A percentile compares a stretch with the other conserved stretches of the same genome.
phyloP scores from a whole-genome alignment of 1,140 invertebrate species.

The Euwallacea fornicatus region DNA sequence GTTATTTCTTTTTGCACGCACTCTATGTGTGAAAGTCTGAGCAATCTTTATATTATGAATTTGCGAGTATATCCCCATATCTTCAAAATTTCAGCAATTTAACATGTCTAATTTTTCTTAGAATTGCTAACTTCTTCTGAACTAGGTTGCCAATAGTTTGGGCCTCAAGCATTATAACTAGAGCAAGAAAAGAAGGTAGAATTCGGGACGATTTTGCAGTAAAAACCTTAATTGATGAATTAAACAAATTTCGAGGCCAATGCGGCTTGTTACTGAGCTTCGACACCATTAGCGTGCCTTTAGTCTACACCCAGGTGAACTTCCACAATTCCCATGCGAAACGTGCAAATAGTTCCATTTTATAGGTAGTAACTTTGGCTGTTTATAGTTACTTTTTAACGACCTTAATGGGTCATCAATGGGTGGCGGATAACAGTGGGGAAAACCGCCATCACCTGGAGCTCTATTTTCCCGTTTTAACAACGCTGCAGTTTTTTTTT shows the following conservation, averaged over 20 bases:
- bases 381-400: constrained; percentile 88
- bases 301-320: constrained; percentile 88
- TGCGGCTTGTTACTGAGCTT: constrained; percentile 82
- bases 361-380: constrained; percentile 85
- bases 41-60: too few species aligned
- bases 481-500: constrained; percentile 80
- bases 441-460: constrained; percentile 60
- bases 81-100: too few species aligned
- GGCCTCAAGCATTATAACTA: constrained; percentile 86
- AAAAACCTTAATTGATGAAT: constrained; percentile 86
- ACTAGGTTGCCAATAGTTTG: constrained; percentile 84
- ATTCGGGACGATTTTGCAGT: constrained; percentile 92
- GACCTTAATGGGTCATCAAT: constrained; percentile 81
- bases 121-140: too few species aligned
- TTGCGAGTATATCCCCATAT: too few species aligned
- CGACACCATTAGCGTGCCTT: constrained; percentile 88
- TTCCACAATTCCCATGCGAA: neutral
- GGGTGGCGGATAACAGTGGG: constrained; percentile 64
- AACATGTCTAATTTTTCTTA: too few species aligned
- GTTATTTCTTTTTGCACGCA: too few species aligned
- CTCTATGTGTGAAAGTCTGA: too few species aligned
- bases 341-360: constrained; percentile 22
- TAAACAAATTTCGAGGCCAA: constrained; percentile 84
- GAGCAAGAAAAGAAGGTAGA: constrained; percentile 84
- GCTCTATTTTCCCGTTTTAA: constrained; percentile 87